Base-by-base conservation (phyloP, 2,113 vertebrate genomes). In the Rousettus leschenaultii region DNA sequence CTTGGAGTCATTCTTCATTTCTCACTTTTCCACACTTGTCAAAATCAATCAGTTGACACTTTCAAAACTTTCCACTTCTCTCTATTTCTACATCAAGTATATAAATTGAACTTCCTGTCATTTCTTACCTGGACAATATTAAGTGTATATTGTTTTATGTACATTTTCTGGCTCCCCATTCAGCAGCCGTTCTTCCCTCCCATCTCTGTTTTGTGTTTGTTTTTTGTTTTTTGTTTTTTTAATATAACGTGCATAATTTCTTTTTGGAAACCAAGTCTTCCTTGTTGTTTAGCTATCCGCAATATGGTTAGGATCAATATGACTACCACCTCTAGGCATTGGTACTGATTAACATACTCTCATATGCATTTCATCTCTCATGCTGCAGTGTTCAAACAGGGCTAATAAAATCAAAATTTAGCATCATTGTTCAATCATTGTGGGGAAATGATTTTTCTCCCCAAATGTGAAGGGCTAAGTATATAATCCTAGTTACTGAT, bases 1-100 rank as follows among this genome's bases (percentile, higher is more conserved):
- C 30, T 71, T 45, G 38, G n/a, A 95, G 53, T 59, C 38, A 55
- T 75, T 94, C 82, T 74, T 97, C 45, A 63, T 93, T 80, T 83
- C 40, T 93, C 28, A 7, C 40, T 63, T 88, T 95, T 75, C 38
- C 45, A 97, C 53, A 91, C 53, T 9, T 94, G 71, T 86, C 83
- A 94, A 70, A 74, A 21, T 89, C 61, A 89, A 86, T 95, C 91
- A 91, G 21, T 59, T 83, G 38, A 83, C 45, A 78, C n/a, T 90
- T 95, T 82, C 68, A 93, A 94, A 93, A 88, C n/a, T 57, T 14
- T n/a, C 35, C 9, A 85, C 13, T 86, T 18, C 9, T 86, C 35
- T 6, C n/a, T 71, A 65, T 77, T 90, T 94, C 70, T 68, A 43
- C 28, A 61, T 88, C 2, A 38, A 77, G 59, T 63, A 35, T 59